phyloP scores from a whole-genome alignment of 2,113 vertebrate genomes.

The Phrynosoma blainvillii region DNA sequence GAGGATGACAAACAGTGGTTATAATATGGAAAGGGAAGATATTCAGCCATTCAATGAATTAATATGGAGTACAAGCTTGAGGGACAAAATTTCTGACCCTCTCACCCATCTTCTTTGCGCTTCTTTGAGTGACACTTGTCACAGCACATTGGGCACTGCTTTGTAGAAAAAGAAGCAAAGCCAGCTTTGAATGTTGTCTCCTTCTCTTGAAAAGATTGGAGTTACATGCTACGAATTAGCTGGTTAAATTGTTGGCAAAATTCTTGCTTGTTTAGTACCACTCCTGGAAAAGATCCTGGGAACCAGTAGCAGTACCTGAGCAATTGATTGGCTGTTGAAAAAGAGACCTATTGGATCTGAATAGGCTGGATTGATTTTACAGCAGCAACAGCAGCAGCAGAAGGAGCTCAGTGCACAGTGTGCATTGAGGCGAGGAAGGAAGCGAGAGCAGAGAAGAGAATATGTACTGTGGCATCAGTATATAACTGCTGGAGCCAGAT shows the following conservation, averaged over 20 bases:
- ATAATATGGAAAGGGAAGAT: not conserved
- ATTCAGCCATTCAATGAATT: not conserved
- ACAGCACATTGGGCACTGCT: not conserved
- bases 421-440: constrained; percentile 56
- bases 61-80: no score
- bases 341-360: constrained; percentile 80
- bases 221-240: constrained; percentile 63
- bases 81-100: not conserved
- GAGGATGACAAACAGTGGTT: not conserved
- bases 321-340: constrained; percentile 86
- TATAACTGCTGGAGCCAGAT: constrained; percentile 61
- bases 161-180: not conserved
- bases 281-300: constrained; percentile 68
- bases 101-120: not conserved
- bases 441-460: constrained; percentile 38
- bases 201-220: constrained; percentile 51
- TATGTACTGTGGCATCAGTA: constrained; percentile 28
- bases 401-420: constrained; percentile 71
- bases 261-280: constrained; percentile 67
- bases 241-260: constrained; percentile 72
- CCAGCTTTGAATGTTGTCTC: constrained; percentile 28
- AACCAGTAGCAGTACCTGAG: constrained; percentile 67
- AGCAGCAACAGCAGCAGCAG: constrained; percentile 61
- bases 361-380: constrained; percentile 81
- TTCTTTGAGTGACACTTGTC: not conserved